These are phyloP conservation scores for Dascyllus trimaculatus DNA, from an alignment of 2,113 vertebrate species.

Conservation along the genomic window DNA sequence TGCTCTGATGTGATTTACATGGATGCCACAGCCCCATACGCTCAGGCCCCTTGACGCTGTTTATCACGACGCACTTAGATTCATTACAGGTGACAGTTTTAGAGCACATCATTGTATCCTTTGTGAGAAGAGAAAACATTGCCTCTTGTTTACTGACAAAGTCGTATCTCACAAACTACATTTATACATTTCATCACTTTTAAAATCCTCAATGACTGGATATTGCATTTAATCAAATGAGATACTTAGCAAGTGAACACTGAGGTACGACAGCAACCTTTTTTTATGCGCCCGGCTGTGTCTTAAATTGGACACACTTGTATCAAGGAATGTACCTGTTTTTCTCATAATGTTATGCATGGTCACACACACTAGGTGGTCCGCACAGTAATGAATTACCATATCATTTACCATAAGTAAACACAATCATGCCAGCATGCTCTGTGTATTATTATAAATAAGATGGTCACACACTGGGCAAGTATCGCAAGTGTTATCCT, in stretches of 20 bases:
- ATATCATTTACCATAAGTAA: conserved; percentile 51
- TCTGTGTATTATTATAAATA: conserved; percentile 37
- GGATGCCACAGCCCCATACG: conserved; percentile 50
- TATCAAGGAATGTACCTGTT: conserved; percentile 18
- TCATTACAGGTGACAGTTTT: conserved; percentile 79
- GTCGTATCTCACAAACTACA: conserved; percentile 40
- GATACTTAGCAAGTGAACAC: background rate
- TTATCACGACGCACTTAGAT: conserved; percentile 64
- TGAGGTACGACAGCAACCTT: conserved; percentile 11
- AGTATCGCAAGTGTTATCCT: conserved; percentile 21
- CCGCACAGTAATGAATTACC: conserved; percentile 30
- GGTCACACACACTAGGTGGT: conserved; percentile 46
- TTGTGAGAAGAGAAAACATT: conserved; percentile 53
- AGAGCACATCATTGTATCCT: conserved; percentile 67
- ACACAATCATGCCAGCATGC: conserved; percentile 16
- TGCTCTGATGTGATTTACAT: conserved; percentile 70
- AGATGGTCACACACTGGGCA: conserved; percentile 36
- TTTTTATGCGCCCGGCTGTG: conserved; percentile 13
- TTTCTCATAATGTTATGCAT: conserved; percentile 39
- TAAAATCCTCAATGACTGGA: conserved; percentile 34
- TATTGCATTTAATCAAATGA: conserved; percentile 42
- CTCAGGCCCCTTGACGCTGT: conserved; percentile 52
- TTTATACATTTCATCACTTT: conserved; percentile 48
- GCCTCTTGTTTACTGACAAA: conserved; percentile 57
- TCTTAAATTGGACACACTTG: conserved; percentile 40